Conservation (phyloP, 2,888 invertebrate species). For the Listrodromus nycthemerus region DNA sequence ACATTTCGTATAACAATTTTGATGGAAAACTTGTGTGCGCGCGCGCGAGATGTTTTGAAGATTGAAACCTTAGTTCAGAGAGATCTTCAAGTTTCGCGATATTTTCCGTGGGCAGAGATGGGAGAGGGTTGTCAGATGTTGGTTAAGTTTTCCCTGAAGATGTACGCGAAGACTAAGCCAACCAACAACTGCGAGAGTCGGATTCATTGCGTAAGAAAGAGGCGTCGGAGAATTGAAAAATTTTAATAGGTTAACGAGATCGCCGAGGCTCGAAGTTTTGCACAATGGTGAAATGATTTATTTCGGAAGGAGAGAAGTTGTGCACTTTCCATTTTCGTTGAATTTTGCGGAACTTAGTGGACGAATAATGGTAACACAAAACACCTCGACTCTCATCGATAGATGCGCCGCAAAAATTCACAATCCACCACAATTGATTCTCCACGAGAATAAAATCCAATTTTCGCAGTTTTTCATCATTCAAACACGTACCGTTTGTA, state of each 20-base stretch:
- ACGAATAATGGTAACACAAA: too few species aligned
- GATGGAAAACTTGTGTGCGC: constrained; percentile 11
- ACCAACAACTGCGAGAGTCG: constrained; percentile 14
- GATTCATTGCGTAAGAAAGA: neutral
- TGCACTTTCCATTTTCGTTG: neutral
- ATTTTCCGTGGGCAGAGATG: neutral
- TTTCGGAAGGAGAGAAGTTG: neutral
- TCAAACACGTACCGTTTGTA: too few species aligned
- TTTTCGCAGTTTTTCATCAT: too few species aligned
- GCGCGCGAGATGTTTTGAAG: constrained; percentile 14
- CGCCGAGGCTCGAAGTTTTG: neutral
- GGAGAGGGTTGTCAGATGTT: constrained; percentile 8
- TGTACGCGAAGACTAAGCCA: neutral
- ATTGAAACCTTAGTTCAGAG: constrained; percentile 2
- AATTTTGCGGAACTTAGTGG: too few species aligned
- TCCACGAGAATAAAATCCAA: too few species aligned
- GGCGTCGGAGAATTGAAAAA: too few species aligned
- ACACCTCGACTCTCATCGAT: too few species aligned
- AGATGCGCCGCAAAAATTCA: too few species aligned
- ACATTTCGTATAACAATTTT: neutral
- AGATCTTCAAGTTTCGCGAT: neutral
- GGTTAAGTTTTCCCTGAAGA: constrained; percentile 3
- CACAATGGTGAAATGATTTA: neutral
- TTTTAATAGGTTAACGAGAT: constrained; percentile 1
- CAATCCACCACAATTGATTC: too few species aligned